phyloP scores from a whole-genome alignment of 2,113 vertebrate genomes.

The human region DNA sequence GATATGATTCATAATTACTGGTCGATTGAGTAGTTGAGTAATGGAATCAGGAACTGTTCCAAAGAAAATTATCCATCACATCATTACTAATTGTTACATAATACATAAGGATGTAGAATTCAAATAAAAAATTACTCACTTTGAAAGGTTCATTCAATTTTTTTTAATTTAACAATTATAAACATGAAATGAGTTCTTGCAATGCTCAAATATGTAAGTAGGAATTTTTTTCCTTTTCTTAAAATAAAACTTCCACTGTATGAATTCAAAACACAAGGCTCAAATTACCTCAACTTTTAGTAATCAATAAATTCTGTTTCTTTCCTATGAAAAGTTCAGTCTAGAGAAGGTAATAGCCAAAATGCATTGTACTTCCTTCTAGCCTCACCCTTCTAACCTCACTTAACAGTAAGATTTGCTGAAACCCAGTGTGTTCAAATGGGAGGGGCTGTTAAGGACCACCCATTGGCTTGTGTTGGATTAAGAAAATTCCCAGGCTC shows the following conservation, averaged over 20 bases:
- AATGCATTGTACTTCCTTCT: neutral
- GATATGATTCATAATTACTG: constrained; percentile 93
- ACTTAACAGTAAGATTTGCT: neutral
- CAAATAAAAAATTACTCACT: constrained; percentile 87
- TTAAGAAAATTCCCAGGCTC: constrained; percentile 51
- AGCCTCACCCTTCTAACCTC: neutral
- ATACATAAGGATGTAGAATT: constrained; percentile 87
- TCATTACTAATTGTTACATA: constrained; percentile 92
- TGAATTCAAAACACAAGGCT: neutral
- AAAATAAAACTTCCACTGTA: constrained; percentile 9
- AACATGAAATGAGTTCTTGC: constrained; percentile 77
- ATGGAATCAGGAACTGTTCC: constrained; percentile 91
- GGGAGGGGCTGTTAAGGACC: neutral
- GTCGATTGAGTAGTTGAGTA: constrained; percentile 90
- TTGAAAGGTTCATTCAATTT: constrained; percentile 83
- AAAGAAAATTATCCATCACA: constrained; percentile 91
- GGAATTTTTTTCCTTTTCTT: neutral
- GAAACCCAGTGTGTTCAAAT: neutral
- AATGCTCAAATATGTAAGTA: constrained; percentile 71
- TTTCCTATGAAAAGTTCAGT: constrained; percentile 30
- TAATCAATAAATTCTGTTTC: neutral
- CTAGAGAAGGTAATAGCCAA: neutral
- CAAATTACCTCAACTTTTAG: neutral
- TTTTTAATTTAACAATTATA: constrained; percentile 81
- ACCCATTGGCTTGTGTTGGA: constrained; percentile 11